Evolutionary conservation across 2,888 invertebrate species (phyloP), one percentile per base, ranked within the genome.

Genomic region (Lapara coniferarum): DNA sequence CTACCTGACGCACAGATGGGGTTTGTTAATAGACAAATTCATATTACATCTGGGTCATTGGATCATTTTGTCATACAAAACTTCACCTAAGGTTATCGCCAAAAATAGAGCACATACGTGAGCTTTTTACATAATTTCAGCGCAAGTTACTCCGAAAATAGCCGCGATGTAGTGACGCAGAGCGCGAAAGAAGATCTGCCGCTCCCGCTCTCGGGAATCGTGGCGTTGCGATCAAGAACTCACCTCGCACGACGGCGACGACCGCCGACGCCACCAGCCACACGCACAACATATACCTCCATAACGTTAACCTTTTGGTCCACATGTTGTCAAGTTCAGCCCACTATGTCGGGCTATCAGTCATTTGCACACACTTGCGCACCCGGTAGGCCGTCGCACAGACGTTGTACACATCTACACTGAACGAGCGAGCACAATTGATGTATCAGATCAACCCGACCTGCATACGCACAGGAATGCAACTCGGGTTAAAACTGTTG

Each of bases 71-170:
- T 87, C 85, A 85, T 84, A 84, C 80, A 85, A 82, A 87, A 87
- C 85, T 85, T 87, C 84, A 81, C 82, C 88, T 91, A 89, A 91
- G 90, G 92, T 90, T 93, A 91, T 86, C 78, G 87, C 91, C 90
- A 86, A 89, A 93, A 93, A 93, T 93, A 93, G 92, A 86, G 83
- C 88, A 87, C 89, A 90, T 90, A 90, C 89, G 89, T 87, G 90
- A 89, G 91, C 91, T 93, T 94, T 94, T 94, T 94, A 94, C 94
- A 94, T 94, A 94, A 94, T 94, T 94, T 94, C 92, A 92, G 91
- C 93, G 91, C 93, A 92, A 91, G 93, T 91, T 89, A 86, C 87
- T 85, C 89, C 89, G 88, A 91, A 93, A 94, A 94, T 94, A 94
- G 93, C 88, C 78, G 77, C 87, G 84, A 81, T 81, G 85, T 85